Evolutionary conservation across 2,797 vertebrate species (phyloP).

Genomic region (Acipenser ruthenus): DNA sequence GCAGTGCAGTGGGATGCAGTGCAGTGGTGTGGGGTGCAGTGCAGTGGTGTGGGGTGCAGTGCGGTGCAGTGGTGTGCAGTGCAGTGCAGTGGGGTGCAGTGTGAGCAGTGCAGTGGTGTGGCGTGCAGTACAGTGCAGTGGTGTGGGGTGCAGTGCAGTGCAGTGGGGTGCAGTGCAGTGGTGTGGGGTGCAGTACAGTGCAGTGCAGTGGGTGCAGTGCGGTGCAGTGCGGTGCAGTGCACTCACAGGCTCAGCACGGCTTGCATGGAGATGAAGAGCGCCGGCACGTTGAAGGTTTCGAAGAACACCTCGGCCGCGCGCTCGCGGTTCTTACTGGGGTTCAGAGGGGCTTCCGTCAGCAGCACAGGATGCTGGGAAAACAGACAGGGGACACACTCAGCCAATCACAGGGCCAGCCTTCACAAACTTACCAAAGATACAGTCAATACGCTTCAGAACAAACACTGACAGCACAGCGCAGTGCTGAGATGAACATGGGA

Average conservation of each 20-base stretch:
- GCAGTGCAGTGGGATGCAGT: no score
- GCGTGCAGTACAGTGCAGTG: no score
- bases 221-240: neutral
- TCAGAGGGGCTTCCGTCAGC: constrained; percentile 79
- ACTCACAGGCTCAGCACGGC: constrained; percentile 84
- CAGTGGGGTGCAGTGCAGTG: neutral
- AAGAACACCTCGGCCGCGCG: constrained; percentile 84
- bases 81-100: no score
- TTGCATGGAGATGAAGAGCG: constrained; percentile 87
- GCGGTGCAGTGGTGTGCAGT: no score
- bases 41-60: no score
- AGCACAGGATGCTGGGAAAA: constrained; percentile 72
- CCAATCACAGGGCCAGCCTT: neutral
- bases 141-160: no score
- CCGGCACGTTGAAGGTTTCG: constrained; percentile 83
- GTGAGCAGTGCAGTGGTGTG: neutral
- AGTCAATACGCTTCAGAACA: neutral
- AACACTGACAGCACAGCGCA: neutral
- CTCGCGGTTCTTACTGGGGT: constrained; percentile 81
- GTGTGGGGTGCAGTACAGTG: no score
- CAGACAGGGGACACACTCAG: no score
- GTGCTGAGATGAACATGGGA: neutral
- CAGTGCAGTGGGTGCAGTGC: no score
- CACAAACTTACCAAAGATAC: neutral
- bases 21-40: no score